Conservation (phyloP, 2,113 vertebrate genomes). For the Zosterops borbonicus region DNA sequence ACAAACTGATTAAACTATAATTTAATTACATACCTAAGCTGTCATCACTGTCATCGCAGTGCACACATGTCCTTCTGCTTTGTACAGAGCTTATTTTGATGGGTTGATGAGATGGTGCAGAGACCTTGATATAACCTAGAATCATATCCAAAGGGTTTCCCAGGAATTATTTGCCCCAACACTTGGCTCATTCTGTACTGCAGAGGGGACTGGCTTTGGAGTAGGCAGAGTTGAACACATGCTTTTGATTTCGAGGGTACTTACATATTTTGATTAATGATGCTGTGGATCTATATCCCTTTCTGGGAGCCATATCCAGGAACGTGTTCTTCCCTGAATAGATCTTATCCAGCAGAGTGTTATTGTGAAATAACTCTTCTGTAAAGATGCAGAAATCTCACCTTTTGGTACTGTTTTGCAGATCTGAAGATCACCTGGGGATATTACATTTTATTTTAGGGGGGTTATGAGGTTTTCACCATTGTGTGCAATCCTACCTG, state of each 20-base stretch:
- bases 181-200: neutral
- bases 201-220: neutral
- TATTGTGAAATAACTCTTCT: neutral
- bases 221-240: rapidly evolving
- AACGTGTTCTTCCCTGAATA: neutral
- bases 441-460: neutral
- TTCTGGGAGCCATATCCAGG: rapidly evolving
- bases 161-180: neutral
- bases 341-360: neutral
- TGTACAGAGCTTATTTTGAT: neutral
- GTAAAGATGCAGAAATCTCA: neutral
- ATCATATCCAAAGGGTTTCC: neutral
- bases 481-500: neutral
- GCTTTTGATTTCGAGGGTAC: neutral
- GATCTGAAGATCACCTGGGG: neutral
- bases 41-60: neutral
- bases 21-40: neutral
- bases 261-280: neutral
- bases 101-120: neutral
- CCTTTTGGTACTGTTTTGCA: neutral
- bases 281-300: neutral
- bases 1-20: neutral
- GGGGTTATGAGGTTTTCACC: neutral
- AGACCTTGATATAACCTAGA: neutral
- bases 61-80: neutral